Base-by-base conservation (phyloP, 2,113 vertebrate species). In the Odocoileus hemionus region DNA sequence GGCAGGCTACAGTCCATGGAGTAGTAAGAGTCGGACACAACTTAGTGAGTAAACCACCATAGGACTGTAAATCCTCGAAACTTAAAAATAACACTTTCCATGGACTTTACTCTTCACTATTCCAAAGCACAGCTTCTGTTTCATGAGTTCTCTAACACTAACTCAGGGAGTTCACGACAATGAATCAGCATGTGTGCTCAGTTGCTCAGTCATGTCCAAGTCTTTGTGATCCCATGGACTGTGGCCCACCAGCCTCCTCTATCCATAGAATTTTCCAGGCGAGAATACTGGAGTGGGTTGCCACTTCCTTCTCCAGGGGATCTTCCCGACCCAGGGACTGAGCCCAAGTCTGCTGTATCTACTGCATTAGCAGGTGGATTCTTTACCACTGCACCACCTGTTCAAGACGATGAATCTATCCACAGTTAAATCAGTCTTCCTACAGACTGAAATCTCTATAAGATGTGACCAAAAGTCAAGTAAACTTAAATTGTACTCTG, bases 1-100 rank as follows among this genome's bases (percentile, higher is more conserved):
- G n/a, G n/a, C 19, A 70, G n/a, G n/a, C 52, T 54, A 54, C 52
- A 70, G n/a, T 70, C 10, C 57, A 58, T 26, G 57, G 57, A 39
- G 67, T 74, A 1, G 0, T 39, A 74, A 74, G 19, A 39, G 19
- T 74, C 5, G 0, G 19, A 39, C 67, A 74, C 19, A 74, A 74
- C 67, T 70, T 39, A 23, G n/a, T 70, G 67, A 70, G 36, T 74
- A 74, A 74, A 74, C 21, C n/a, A 39, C 67, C 10, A 74, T 21
- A 74, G 36, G 91, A 97, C 60, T 86, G 2, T 74, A 93, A 89
- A 93, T 80, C 79, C 78, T 82, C 39, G 26, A 90, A 96, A 96
- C 70, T 79, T 94, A 87, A 92, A 90, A 97, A 85, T 80, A 96
- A 43, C 70, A 70, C 9, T 93, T 93, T 17, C 86, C 64, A 91